phyloP scores from a whole-genome alignment of 2,888 invertebrate species.

The Lithophane semibrunnea region DNA sequence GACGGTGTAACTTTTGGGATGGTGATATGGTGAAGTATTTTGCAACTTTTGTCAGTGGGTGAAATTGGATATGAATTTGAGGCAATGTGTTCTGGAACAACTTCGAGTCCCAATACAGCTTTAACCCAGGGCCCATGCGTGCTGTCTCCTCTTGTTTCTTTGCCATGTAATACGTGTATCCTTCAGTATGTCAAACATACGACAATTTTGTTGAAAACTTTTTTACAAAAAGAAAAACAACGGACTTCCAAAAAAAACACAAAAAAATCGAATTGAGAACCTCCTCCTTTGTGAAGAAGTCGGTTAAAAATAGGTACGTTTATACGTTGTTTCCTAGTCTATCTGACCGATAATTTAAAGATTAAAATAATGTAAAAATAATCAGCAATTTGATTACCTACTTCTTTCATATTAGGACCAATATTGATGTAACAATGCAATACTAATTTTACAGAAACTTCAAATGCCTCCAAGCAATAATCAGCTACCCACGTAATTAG shows the following conservation, averaged over 20 bases:
- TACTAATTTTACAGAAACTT: neutral
- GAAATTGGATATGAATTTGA: neutral
- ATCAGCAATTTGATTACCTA: neutral
- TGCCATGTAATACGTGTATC: neutral
- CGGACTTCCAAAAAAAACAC: too few species aligned
- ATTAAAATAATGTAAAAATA: neutral
- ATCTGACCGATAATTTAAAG: neutral
- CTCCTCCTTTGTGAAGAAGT: too few species aligned
- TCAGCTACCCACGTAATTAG: neutral
- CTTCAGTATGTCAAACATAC: neutral
- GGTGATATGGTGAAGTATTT: too few species aligned
- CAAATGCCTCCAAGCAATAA: neutral
- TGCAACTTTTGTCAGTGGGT: neutral
- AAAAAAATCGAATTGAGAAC: too few species aligned
- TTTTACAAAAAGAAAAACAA: too few species aligned
- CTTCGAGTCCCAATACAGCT: neutral
- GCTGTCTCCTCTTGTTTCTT: neutral
- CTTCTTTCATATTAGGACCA: neutral
- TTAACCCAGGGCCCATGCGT: neutral
- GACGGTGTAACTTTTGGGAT: neutral
- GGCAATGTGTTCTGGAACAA: neutral
- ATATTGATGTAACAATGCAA: neutral
- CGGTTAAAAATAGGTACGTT: neutral
- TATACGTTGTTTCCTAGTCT: neutral
- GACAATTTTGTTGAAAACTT: neutral